These are phyloP conservation scores for Temnothorax ravouxi DNA, from an alignment of 2,888 invertebrate genomes.

Conservation along the genomic window DNA sequence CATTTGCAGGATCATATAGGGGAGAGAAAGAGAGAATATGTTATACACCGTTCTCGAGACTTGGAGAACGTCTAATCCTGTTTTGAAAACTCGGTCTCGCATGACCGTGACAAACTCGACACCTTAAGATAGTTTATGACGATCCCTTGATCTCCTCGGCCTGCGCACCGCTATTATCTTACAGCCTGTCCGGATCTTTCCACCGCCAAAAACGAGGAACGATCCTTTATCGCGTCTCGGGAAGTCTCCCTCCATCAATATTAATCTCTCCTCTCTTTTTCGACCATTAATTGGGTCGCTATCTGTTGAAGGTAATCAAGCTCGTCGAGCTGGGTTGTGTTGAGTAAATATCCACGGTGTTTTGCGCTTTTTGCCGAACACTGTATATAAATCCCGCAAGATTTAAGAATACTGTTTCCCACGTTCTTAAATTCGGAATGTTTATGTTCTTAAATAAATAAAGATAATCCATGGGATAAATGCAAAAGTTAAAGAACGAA, in stretches of 20 bases:
- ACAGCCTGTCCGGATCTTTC: constrained; percentile 55
- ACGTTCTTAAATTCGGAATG: not conserved
- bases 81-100: constrained; percentile 83
- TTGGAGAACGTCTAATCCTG: constrained; percentile 81
- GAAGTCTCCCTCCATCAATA: constrained; percentile 58
- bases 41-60: constrained; percentile 67
- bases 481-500: not conserved
- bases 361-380: not conserved
- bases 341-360: not conserved
- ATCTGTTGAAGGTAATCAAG: constrained; percentile 68
- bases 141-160: constrained; percentile 58
- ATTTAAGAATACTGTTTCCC: not conserved
- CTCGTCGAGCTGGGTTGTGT: constrained; percentile 23
- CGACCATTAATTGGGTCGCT: constrained; percentile 74
- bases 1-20: constrained; percentile 73
- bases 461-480: not conserved
- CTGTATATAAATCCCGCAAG: constrained; percentile 2
- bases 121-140: constrained; percentile 80
- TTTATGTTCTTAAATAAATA: not conserved
- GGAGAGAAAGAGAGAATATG: constrained; percentile 41
- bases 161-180: constrained; percentile 66
- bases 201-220: not conserved
- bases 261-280: constrained; percentile 61
- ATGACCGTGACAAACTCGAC: constrained; percentile 83
- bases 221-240: not conserved